These are phyloP conservation scores for Melinopterus prodromus DNA, from an alignment of 2,888 invertebrate species.

Conservation along the genomic window DNA sequence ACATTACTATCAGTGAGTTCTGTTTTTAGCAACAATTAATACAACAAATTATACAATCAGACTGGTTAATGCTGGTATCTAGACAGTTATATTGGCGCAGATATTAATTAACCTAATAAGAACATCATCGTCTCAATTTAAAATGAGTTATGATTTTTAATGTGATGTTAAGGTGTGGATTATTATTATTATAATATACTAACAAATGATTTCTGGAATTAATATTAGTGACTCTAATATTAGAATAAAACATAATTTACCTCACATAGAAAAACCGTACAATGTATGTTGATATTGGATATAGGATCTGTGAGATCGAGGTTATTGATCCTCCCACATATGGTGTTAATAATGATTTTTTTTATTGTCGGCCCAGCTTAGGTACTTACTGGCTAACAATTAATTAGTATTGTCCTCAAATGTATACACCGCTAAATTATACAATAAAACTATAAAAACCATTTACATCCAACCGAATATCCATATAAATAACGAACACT, in stretches of 20 bases:
- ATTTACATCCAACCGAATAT: background rate
- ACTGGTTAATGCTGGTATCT: background rate
- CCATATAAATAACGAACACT: background rate
- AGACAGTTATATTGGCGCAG: background rate
- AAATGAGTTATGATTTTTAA: background rate
- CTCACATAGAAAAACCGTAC: background rate
- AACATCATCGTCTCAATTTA: background rate
- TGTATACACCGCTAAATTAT: background rate
- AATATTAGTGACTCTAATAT: no score
- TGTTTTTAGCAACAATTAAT: background rate
- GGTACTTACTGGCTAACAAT: background rate
- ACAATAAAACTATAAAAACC: background rate
- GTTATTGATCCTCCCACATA: background rate
- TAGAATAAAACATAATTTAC: background rate
- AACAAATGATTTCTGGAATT: no score
- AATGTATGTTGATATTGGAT: background rate
- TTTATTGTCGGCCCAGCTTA: background rate
- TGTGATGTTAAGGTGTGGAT: background rate
- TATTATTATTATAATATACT: no score
- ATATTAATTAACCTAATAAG: background rate
- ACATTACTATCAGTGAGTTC: background rate
- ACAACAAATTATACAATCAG: background rate
- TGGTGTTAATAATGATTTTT: constrained; percentile 4
- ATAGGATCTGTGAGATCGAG: background rate
- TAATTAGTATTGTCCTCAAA: background rate